Percentiles rank a stretch among this genome's conserved stretches.
Evolutionary conservation across 2,113 vertebrate species (phyloP).

Genomic region (Rousettus leschenaultii): DNA sequence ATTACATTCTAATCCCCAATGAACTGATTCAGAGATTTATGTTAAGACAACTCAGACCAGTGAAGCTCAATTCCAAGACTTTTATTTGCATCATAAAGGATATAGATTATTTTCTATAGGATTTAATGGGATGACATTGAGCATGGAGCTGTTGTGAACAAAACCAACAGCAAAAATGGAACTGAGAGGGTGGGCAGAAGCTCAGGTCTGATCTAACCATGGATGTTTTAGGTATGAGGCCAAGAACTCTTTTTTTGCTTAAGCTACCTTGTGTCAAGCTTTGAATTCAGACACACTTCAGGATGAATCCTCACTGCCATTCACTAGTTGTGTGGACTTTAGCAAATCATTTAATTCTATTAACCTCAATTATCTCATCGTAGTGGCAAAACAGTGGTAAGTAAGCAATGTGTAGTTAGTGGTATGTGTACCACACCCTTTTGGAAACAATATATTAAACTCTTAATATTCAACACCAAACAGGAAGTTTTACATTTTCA

Average conservation of each 20-base stretch:
- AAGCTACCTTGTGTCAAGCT: not conserved
- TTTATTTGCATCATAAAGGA: not conserved
- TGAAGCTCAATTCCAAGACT: not conserved
- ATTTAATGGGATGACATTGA: not conserved
- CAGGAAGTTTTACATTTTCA: not conserved
- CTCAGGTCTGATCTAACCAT: not conserved
- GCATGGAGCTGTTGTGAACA: not conserved
- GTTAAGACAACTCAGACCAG: not conserved
- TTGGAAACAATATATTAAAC: not conserved
- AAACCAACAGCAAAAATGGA: not conserved
- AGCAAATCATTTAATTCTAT: not conserved
- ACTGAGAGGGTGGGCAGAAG: not conserved
- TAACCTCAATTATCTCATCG: not conserved
- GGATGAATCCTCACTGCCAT: not conserved
- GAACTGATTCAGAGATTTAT: not conserved
- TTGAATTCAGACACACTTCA: not conserved
- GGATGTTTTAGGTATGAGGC: not conserved
- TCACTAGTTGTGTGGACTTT: not conserved
- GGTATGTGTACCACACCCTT: not conserved
- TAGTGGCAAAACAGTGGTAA: not conserved
- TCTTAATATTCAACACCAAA: not conserved
- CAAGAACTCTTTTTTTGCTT: not conserved
- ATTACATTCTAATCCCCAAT: not conserved
- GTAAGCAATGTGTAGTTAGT: not conserved
- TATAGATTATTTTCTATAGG: not conserved